Evolutionary conservation across 1,140 invertebrate species (phyloP), one percentile per base, ranked within the genome.

Genomic region (Portunus trituberculatus): DNA sequence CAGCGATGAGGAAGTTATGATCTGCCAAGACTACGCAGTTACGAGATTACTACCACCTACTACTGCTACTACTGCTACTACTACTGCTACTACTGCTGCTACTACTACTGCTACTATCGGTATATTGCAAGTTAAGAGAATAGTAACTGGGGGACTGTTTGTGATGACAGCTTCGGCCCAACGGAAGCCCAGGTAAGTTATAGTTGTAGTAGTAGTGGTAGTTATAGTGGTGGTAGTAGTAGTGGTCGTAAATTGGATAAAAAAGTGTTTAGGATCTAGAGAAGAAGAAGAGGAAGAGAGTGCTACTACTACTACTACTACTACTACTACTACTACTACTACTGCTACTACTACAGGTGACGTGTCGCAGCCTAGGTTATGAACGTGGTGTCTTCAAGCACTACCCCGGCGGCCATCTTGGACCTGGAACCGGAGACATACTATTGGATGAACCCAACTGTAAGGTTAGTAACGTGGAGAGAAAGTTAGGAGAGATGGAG

Each of bases 121-220:
- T 1, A 97, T 98, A 83, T 97, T 98, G 0, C 98, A 98, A 97
- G 97, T 98, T 0, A 97, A 97, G 95, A 97, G 98, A 97, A 98
- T 94, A 98, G 98, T 10, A 97, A 97, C 7, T 98, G 98, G 98
- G 98, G 98, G 1, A 98, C 98, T 0, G 97, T 98, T 14, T 98
- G 98, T 96, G 98, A 98, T 96, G 96, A 96, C 84, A 46, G 59
- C 31, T 96, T 96, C 39, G 94, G 95, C 28, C 83, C 92, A 0
- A 67, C 86, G n/a, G 94, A 96, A n/a, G 96, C 96, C 0, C 92
- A 96, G 92, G 96, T 96, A 84, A 83, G 3, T 25, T 7, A 25
- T 25, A 12, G 0, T 32, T n/a, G 3, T 28, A 25, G 14, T 10
- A 31, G 28, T n/a, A 10, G 8, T 91, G 12, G 7, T 39, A 59